Base-by-base conservation (phyloP, 1,140 invertebrate genomes). In the Antheraea mylitta region DNA sequence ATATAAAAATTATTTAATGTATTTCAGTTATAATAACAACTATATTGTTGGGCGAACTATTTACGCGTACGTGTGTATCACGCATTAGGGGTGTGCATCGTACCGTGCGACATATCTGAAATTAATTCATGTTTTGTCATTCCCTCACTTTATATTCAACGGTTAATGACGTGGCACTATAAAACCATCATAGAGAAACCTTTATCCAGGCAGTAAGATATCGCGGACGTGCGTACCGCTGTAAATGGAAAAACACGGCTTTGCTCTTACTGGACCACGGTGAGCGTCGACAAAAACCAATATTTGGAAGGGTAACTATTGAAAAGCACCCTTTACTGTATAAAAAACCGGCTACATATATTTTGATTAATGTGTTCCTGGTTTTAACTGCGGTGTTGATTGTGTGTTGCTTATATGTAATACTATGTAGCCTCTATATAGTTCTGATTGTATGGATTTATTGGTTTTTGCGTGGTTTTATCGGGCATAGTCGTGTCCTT, bases 71-170 rank as follows among this genome's bases (percentile, higher is more conserved):
- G 75, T 81, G 70, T 76, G 77, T 85, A 65, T 63, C 73, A 67
- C 61, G 59, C 65, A 70, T 72, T 73, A 81, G 86, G 86, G 85
- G 87, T 91, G 86, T 83, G 76, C 89, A 91, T 80, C 85, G 86
- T 85, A 88, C 83, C 89, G 79, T 90, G 76, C 86, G 87, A 91
- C 89, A 90, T 87, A 88, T 91, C 89, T 83, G 78, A 91, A 91
- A 91, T 91, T 91, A 91, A 91, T 91, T 91, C 87, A 86, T 91
- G 86, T 90, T 90, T 91, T 91, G 89, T 91, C 89, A 89, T 90
- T 86, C 83, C 84, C 87, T 85, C 86, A 87, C 87, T 91, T 88
- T 90, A 90, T 89, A 90, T 89, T 88, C 86, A 80, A 68, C 74
- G 81, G 73, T 85, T 91, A 90, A 90, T 89, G 89, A 90, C 85